Evolutionary conservation across 2,797 vertebrate genomes (phyloP).

Genomic region (Decapterus maruadsi): DNA sequence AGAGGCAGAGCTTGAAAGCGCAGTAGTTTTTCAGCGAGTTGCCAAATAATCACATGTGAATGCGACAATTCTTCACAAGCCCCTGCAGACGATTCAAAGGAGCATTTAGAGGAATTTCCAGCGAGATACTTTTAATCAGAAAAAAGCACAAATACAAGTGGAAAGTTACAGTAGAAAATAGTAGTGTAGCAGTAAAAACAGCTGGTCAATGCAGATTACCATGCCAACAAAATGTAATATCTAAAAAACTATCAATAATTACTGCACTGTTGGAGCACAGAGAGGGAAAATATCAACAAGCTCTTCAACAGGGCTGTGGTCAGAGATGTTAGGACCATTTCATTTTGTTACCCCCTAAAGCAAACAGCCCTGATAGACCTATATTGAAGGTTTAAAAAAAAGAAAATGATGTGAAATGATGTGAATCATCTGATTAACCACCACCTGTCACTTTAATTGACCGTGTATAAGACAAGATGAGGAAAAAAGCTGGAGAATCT

Average conservation of each 20-base stretch:
- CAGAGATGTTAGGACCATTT: neutral
- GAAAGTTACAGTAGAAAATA: conserved; percentile 7
- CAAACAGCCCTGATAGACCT: neutral
- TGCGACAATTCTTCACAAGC: conserved; percentile 19
- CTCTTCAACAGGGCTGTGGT: neutral
- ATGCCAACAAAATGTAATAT: conserved; percentile 11
- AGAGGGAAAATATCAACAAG: neutral
- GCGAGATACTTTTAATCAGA: conserved; percentile 24
- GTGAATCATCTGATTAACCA: neutral
- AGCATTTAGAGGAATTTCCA: too few relatives aligned
- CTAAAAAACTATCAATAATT: conserved; percentile 17
- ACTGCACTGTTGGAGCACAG: neutral
- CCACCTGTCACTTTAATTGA: neutral
- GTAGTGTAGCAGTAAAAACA: conserved; percentile 2
- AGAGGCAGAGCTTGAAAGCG: conserved; percentile 27
- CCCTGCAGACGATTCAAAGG: conserved; percentile 1
- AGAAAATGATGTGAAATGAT: neutral
- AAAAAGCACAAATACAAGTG: neutral
- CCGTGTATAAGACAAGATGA: neutral
- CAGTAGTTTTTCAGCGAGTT: conserved; percentile 15
- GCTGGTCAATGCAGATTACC: neutral
- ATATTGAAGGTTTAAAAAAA: neutral
- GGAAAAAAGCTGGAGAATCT: neutral
- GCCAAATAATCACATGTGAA: conserved; percentile 32
- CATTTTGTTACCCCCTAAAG: too few relatives aligned